Evolutionary conservation across 2,888 invertebrate species (phyloP), one percentile per base, ranked within the genome.

Genomic region (Gibbula magus): DNA sequence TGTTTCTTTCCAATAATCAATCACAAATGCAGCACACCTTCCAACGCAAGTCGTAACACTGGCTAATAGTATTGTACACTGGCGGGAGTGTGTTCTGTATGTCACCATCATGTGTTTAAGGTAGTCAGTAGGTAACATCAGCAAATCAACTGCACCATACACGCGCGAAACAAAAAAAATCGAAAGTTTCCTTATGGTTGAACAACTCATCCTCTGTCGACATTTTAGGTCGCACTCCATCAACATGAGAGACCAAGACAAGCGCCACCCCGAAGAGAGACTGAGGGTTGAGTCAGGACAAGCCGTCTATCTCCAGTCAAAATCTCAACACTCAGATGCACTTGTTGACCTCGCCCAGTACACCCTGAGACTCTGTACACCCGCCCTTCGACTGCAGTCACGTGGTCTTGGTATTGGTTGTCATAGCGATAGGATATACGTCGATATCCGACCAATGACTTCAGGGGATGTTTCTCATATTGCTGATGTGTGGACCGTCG

Each of bases 301-400:
- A 74, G 86, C 86, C 10, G 86, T 86, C 4, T 86, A 86, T 78
- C 61, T 87, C 3, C 82, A 80, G 66, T 78, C 85, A 18, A 80
- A 74, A n/a, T 77, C 32, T n/a, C 61, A 61, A 2, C 52, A 70
- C 0, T 75, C 79, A 29, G 79, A 84, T 22, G 78, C 13, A 22
- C 29, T 22, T 75, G 56, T 52, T 25, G 8, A 35, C 25, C 51
- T 16, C 85, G n/a, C 85, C 79, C 2, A 53, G 0, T 81, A 82
- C 22, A 35, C 84, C 35, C 78, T 86, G 32, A 84, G 81, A 35
- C 75, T 61, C 22, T 81, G 75, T 77, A 79, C 52, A 74, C 81
- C n/a, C 80, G 81, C 35, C 52, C 82, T 61, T 61, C 81, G 81
- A 35, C 77, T 77, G 70, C 85, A 83, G 45, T 75, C 82, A 29